Conservation (phyloP, 2,797 vertebrate genomes). For the Alectoris magna region DNA sequence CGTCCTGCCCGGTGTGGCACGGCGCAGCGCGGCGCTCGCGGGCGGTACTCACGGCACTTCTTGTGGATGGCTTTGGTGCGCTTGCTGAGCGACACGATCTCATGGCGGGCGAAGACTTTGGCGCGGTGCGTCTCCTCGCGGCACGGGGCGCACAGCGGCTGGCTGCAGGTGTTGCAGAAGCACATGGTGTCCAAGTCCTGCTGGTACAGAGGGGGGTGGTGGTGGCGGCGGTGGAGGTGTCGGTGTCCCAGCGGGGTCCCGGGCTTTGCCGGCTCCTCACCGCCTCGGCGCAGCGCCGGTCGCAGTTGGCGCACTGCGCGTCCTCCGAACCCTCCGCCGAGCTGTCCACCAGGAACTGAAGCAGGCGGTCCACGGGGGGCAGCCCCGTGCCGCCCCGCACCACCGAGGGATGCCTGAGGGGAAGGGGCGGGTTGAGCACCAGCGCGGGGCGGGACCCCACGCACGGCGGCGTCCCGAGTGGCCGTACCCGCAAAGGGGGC, state of each 20-base stretch:
- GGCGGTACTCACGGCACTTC: constrained; percentile 88
- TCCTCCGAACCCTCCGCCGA: constrained; percentile 80
- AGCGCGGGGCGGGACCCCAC: not conserved
- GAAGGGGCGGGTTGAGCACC: not conserved
- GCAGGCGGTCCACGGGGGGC: constrained; percentile 86
- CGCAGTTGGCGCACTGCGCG: constrained; percentile 85
- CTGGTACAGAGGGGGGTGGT: not conserved
- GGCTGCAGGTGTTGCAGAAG: constrained; percentile 96
- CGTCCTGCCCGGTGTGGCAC: fast-evolving
- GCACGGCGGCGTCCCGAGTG: fast-evolving
- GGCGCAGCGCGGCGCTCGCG: fast-evolving
- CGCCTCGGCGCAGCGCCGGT: constrained; percentile 82
- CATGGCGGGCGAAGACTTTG: constrained; percentile 92
- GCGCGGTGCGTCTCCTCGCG: constrained; percentile 91
- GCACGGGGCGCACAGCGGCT: constrained; percentile 90
- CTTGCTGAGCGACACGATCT: constrained; percentile 93
- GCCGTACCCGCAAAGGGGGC: constrained; percentile 92
- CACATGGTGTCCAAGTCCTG: constrained; percentile 90
- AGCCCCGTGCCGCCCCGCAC: constrained; percentile 85
- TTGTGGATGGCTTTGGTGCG: constrained; percentile 91
- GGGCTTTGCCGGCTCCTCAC: constrained; percentile 48
- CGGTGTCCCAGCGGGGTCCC: too few relatives aligned
- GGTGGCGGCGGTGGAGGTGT: too few relatives aligned
- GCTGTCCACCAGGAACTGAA: constrained; percentile 90
- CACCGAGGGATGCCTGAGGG: constrained; percentile 82